Evolutionary conservation across 2,888 invertebrate genomes (phyloP).

Genomic region (Plagodis dolabraria): DNA sequence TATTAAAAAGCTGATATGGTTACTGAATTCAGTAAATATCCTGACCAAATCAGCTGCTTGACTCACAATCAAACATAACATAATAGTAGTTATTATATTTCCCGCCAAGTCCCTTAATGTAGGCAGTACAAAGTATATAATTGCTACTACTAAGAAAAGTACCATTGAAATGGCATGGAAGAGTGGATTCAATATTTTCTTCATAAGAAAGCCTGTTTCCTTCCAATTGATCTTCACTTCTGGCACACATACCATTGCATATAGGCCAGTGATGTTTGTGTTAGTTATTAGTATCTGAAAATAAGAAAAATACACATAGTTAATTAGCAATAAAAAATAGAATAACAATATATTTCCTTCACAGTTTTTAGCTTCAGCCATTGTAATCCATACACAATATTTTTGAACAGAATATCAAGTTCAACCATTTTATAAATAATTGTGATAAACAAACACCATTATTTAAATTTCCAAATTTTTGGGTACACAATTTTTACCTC

Average conservation of each 20-base stretch:
- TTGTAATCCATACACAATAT: too few relatives aligned
- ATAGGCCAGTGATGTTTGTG: constrained; percentile 85
- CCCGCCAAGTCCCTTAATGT: constrained; percentile 93
- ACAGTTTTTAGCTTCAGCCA: too few relatives aligned
- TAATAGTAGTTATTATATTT: constrained; percentile 93
- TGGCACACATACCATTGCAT: constrained; percentile 90
- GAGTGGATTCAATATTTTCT: constrained; percentile 90
- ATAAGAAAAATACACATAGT: not conserved
- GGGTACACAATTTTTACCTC: too few relatives aligned
- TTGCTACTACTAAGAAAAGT: constrained; percentile 88
- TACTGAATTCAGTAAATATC: constrained; percentile 92
- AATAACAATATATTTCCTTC: too few relatives aligned
- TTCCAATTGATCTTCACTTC: constrained; percentile 89
- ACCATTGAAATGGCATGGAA: constrained; percentile 90
- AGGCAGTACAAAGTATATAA: constrained; percentile 93
- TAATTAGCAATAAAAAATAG: too few relatives aligned
- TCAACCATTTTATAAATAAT: too few relatives aligned
- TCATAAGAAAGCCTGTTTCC: constrained; percentile 89
- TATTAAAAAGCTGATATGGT: constrained; percentile 91
- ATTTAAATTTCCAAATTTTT: too few relatives aligned
- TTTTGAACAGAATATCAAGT: too few relatives aligned
- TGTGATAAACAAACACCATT: too few relatives aligned
- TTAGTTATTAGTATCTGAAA: constrained; percentile 80
- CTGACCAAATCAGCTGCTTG: constrained; percentile 92
- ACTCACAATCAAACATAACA: constrained; percentile 90